Base-by-base conservation (phyloP, 2,797 vertebrate species). In the Urosaurus nigricauda region DNA sequence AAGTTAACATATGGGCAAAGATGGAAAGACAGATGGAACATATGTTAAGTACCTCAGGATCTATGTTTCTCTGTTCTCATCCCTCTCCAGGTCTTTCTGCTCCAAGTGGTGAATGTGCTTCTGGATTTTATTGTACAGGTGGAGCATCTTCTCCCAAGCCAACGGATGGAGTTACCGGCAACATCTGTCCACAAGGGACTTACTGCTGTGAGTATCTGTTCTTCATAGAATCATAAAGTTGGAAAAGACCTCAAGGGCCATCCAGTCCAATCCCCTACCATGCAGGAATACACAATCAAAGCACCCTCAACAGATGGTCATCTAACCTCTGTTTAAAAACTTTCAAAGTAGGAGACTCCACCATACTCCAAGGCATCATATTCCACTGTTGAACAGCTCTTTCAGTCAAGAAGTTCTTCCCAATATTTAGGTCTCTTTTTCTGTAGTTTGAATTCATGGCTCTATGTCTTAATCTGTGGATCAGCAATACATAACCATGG, bases 121-220 rank as follows among this genome's bases (percentile, higher is more conserved):
- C 98, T 87, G 98, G 99, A 1, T 98, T 98, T 96, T 98, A 97
- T 93, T 99, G 98, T 92, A 92, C 58, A 1, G 96, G 96, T 90
- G 96, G 97, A 94, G 97, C 98, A 85, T 94, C 88, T 37, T 94
- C 96, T 71, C 95, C 98, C 40, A 97, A 95, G 90, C 98, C 98
- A 89, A 96, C 90, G 86, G 98, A 98, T 87, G 96, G 96, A 6
- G 90, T 96, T 81, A 98, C 97, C 5, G 98, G 98, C 82, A 96
- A 94, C 81, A 90, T 98, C 92, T 99, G 98, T 60, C 98, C 98
- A 5, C 93, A 89, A 43, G 98, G 98, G 85, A 96, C 97, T 29
- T 99, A 97, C 92, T 99, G 98, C 94, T 93, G 98, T 99, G 95
- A 97, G 96, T 95, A 81, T 35, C 37, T 74, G 53, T 19, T 21